Conservation (phyloP, 2,113 vertebrate species). For the Gymnogyps californianus region DNA sequence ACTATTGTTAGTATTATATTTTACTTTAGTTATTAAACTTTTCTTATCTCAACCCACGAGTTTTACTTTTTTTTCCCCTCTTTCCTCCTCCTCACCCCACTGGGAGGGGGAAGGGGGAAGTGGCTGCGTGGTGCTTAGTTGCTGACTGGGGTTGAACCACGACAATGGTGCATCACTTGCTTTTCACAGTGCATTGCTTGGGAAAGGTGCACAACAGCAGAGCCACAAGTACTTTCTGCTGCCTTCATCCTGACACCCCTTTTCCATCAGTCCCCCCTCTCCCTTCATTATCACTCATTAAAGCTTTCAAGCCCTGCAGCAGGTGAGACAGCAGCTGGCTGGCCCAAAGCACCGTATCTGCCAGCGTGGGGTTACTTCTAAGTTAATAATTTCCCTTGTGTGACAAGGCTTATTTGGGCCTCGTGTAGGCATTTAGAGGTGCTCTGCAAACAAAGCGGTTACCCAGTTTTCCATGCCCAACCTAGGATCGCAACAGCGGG, state of each 20-base stretch:
- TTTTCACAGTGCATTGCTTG: background rate
- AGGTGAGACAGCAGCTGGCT: background rate
- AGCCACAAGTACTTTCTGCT: background rate
- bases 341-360: background rate
- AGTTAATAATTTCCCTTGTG: background rate
- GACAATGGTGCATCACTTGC: too few relatives aligned
- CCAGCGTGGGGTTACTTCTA: background rate
- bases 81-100: too few relatives aligned
- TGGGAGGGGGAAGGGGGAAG: too few relatives aligned
- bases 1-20: too few relatives aligned
- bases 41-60: too few relatives aligned
- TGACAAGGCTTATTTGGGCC: background rate
- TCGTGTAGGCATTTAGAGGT: background rate
- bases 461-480: background rate
- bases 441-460: rapidly evolving
- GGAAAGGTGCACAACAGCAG: background rate
- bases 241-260: background rate
- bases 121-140: too few relatives aligned
- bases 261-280: background rate
- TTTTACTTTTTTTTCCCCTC: too few relatives aligned
- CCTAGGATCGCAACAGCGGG: background rate
- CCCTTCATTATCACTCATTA: background rate
- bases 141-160: too few relatives aligned
- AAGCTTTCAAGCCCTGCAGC: background rate
- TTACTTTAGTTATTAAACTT: too few relatives aligned